A percentile compares a stretch with the other conserved stretches of the same genome.
Conservation (phyloP, 2,113 vertebrate species). For the Cynopterus brachyotis region DNA sequence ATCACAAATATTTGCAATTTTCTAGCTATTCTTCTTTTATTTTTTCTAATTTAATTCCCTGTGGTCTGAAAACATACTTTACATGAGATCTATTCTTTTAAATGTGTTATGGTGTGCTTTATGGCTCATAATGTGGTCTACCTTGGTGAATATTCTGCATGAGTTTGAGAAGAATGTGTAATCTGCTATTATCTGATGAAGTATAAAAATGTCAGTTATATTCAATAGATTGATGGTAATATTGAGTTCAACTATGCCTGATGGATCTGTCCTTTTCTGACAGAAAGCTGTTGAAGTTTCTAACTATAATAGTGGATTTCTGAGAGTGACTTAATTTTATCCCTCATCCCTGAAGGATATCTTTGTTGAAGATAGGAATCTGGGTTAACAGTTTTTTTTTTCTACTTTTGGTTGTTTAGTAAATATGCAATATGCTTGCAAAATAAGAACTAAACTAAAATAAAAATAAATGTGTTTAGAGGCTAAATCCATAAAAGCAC, state of each 20-base stretch:
- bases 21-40: background rate
- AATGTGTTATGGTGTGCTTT: background rate
- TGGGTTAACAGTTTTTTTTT: background rate
- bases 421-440: background rate
- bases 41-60: background rate
- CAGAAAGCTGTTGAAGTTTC: background rate
- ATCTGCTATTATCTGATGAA: background rate
- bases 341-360: background rate
- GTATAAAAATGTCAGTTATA: background rate
- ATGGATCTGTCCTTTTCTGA: background rate
- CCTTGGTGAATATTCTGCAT: background rate
- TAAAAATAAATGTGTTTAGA: background rate
- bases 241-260: background rate
- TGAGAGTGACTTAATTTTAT: background rate
- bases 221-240: background rate
- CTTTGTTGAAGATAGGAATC: background rate
- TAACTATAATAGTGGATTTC: background rate
- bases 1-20: background rate
- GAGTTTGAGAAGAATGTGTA: background rate
- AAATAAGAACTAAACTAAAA: slow-evolving; percentile 9
- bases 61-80: background rate
- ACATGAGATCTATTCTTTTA: background rate
- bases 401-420: background rate
- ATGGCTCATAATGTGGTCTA: background rate
- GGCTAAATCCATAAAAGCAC: background rate